Percentiles rank a stretch among this genome's conserved stretches.
phyloP scores from a whole-genome alignment of 53 echinoderm and acorn worm species.

The Echinometra lucunter region DNA sequence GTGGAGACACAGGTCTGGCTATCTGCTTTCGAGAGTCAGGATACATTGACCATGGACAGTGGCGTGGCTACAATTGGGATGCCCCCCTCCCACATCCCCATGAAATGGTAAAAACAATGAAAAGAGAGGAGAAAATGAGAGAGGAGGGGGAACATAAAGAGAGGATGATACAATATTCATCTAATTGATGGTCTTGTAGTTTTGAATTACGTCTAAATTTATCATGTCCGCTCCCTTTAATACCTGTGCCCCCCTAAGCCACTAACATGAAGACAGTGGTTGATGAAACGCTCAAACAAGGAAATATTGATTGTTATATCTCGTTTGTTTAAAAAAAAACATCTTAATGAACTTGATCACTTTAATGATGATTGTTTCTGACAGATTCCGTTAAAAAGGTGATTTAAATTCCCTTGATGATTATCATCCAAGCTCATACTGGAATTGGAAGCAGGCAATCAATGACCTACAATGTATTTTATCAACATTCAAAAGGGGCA shows the following conservation, averaged over 20 bases:
- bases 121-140: too few species aligned
- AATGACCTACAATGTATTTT: too few species aligned
- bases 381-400: not conserved
- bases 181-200: too few species aligned
- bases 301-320: not conserved
- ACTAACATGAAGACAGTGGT: not conserved
- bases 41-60: not conserved
- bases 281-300: not conserved
- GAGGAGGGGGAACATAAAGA: too few species aligned
- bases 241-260: too few species aligned
- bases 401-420: not conserved
- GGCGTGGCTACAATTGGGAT: not conserved
- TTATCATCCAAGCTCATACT: not conserved
- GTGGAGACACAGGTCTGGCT: not conserved
- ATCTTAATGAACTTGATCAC: too few species aligned
- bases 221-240: too few species aligned
- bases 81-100: too few species aligned
- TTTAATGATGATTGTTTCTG: slow-evolving; percentile 5
- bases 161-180: too few species aligned
- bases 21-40: slow-evolving; percentile 5
- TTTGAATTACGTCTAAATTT: too few species aligned
- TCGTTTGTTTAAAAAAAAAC: not conserved
- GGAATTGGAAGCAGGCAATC: too few species aligned
- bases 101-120: too few species aligned
- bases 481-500: not conserved